Conservation (phyloP, 2,797 vertebrate species). For the Nyctibius grandis region DNA sequence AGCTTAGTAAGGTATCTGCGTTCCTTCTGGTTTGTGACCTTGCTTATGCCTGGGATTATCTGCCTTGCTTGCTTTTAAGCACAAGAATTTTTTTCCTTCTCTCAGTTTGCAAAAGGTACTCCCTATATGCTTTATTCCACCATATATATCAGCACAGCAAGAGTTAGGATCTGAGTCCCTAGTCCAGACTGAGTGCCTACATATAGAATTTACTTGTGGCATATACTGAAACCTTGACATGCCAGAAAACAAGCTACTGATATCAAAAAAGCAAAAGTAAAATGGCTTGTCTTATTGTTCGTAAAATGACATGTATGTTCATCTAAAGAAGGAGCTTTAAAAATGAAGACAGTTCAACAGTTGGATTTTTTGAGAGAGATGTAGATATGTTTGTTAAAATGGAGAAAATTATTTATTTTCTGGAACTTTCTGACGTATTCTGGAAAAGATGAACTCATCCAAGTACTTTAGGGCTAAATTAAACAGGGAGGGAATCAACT, state of each 20-base stretch:
- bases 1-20: not conserved
- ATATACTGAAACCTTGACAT: not conserved
- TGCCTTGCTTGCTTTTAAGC: not conserved
- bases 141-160: too few relatives aligned
- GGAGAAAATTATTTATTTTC: not conserved
- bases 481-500: not conserved
- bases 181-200: not conserved
- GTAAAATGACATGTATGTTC: not conserved
- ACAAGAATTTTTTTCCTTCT: fast-evolving
- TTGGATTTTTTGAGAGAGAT: not conserved
- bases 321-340: not conserved
- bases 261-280: not conserved
- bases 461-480: not conserved
- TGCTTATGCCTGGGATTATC: not conserved
- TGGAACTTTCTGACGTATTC: not conserved
- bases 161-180: not conserved
- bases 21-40: not conserved
- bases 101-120: not conserved
- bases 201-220: not conserved
- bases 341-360: not conserved
- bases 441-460: not conserved
- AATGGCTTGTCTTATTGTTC: not conserved
- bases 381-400: not conserved
- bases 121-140: not conserved
- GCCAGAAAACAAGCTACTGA: not conserved